Base-by-base conservation (phyloP, 2,113 vertebrate species). In the Eudyptes chrysolophus region DNA sequence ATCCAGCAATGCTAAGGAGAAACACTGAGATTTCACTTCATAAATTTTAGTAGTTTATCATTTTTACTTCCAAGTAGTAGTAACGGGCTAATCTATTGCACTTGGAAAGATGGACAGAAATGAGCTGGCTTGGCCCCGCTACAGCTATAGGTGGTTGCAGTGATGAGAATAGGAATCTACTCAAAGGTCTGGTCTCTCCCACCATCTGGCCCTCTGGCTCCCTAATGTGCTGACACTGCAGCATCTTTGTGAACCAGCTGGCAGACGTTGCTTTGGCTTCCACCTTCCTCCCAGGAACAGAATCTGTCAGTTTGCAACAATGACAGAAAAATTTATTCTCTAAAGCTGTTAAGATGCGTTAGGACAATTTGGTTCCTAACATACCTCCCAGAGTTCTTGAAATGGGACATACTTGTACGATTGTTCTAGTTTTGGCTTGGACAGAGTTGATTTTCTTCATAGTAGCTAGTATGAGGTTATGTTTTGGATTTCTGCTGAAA, bases 121-220 rank as follows among this genome's bases (percentile, higher is more conserved):
- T 54, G 49, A 72, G 24, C 81, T 94, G 93, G 84, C 79, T 92
- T 90, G 44, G 42, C 49, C n/a, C 70, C 77, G 2, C 55, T 89
- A 51, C 70, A 94, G 76, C 86, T 89, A 71, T 69, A 88, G 72
- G 90, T 96, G 58, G 36, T 85, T 72, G 42, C 62, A 90, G 70
- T 3, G 1, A 51, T 42, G 65, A 96, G 74, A 94, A 75, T 13
- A 52, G 46, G 55, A 95, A 96, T 58, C 71, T 64, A 9, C 61
- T 85, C 16, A 84, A 70, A 48, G 25, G 27, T 81, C 77, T 76
- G 58, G 27, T 94, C 57, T 89, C 60, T 70, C 61, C 51, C 44
- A 90, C 96, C 96, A 97, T 97, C 97, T 98, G 97, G 91, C 54
- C 81, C 69, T 91, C 94, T 97, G 96, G 93, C 83, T 92, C 42